Evolutionary conservation across 2,797 vertebrate genomes (phyloP).

Genomic region (Spinus pinus): DNA sequence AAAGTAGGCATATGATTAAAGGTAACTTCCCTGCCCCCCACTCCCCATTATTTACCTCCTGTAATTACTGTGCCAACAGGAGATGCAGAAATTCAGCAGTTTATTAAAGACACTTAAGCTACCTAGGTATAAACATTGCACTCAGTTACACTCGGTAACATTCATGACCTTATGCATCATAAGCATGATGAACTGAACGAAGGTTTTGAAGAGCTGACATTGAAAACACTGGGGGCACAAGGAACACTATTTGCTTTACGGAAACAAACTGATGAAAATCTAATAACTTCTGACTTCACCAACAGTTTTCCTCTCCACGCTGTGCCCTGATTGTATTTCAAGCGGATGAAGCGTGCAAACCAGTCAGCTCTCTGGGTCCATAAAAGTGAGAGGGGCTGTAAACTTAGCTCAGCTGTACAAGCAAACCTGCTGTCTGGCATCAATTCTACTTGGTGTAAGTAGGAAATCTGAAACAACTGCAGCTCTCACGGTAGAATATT

Average conservation of each 20-base stretch:
- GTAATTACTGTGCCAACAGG: neutral
- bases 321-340: neutral
- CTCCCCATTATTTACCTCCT: neutral
- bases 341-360: neutral
- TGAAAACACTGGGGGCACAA: neutral
- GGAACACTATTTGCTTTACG: neutral
- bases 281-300: neutral
- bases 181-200: neutral
- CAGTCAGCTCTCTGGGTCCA: neutral
- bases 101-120: neutral
- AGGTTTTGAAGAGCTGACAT: neutral
- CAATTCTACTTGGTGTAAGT: neutral
- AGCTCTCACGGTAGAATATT: neutral
- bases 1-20: neutral
- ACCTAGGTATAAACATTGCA: neutral
- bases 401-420: constrained; percentile 52
- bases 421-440: constrained; percentile 41
- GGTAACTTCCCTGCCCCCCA: neutral
- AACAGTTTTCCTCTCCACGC: neutral
- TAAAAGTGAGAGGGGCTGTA: neutral
- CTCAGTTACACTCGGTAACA: neutral
- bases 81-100: neutral
- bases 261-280: neutral
- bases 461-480: constrained; percentile 42
- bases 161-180: neutral